Base-by-base conservation (phyloP, 2,888 invertebrate species). In the Apamea epomidion region DNA sequence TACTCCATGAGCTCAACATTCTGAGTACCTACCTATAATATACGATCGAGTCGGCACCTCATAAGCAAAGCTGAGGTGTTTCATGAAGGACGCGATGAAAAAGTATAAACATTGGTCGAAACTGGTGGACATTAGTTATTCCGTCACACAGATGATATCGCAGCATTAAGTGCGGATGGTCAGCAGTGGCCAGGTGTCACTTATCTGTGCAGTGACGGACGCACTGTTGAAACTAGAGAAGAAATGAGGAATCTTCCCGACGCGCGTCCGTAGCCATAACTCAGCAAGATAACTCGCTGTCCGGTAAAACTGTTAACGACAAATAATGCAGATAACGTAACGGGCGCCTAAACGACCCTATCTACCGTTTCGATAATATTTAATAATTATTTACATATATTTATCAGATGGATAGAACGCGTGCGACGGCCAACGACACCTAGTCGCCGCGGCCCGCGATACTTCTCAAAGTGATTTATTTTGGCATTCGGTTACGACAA, bases 361-460 rank as follows among this genome's bases (percentile, higher is more conserved):
- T 96, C 96, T 94, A 92, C 92, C 93, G 87, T 91, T 94, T 93
- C 92, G 95, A 96, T 96, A 95, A 95, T 96, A 96, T 96, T 96
- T 96, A 95, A 96, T 96, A 96, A 96, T 96, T 96, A 97, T 96
- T 96, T 95, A 96, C 95, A 94, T 94, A 92, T 92, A 93, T 94
- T 94, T 96, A 97, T 96, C 97, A 94, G 96, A 97, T 96, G 94
- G 92, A 93, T 91, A 90, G 91, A 92, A 91, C 94, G 93, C 95
- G 95, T 94, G 95, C 94, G 92, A 87, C 89, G 89, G 88, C 89
- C 87, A 90, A 87, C 92, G 93, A 91, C 93, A 92, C 92, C 93
- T 92, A 92, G 93, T 93, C 92, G 92, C 92, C 91, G 91, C 48
- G 58, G 73, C 29, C 74, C 48, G 84, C 90, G 87, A 91, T 90